Conservation (phyloP, 1,140 invertebrate species). For the Heliconius himera region DNA sequence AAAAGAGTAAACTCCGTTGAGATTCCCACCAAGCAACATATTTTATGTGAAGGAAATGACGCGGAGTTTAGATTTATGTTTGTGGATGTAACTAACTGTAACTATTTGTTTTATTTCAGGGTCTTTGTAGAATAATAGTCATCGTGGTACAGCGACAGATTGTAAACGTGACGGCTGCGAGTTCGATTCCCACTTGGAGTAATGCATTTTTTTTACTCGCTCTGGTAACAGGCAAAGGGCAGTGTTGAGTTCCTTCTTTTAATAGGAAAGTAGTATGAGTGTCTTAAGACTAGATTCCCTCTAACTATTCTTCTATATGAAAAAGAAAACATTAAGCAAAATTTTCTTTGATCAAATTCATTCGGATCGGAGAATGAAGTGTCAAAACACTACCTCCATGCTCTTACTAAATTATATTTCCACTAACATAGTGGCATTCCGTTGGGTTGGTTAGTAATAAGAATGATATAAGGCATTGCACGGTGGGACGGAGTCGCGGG, state of each 20-base stretch:
- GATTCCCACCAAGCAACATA: conserved; percentile 44
- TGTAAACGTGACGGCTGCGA: background rate
- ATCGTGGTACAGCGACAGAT: background rate
- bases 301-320: too few relatives aligned
- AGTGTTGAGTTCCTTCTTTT: too few relatives aligned
- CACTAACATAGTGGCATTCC: background rate
- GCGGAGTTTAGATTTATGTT: conserved; percentile 47
- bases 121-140: background rate
- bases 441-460: background rate
- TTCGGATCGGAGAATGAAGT: too few relatives aligned
- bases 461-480: conserved; percentile 45
- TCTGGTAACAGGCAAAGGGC: too few relatives aligned
- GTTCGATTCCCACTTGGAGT: too few relatives aligned
- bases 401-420: background rate
- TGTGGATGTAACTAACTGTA: conserved; percentile 16
- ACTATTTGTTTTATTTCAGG: background rate
- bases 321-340: too few relatives aligned
- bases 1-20: conserved; percentile 45
- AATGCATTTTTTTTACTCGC: too few relatives aligned
- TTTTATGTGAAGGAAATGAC: conserved; percentile 48
- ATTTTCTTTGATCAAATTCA: too few relatives aligned
- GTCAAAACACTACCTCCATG: too few relatives aligned
- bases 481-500: conserved; percentile 34
- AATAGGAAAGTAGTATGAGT: too few relatives aligned
- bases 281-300: too few relatives aligned